Percentiles rank a stretch among this genome's conserved stretches.
phyloP scores from a whole-genome alignment of 53 echinoderm and acorn worm genomes.

The Glandiceps talaboti region DNA sequence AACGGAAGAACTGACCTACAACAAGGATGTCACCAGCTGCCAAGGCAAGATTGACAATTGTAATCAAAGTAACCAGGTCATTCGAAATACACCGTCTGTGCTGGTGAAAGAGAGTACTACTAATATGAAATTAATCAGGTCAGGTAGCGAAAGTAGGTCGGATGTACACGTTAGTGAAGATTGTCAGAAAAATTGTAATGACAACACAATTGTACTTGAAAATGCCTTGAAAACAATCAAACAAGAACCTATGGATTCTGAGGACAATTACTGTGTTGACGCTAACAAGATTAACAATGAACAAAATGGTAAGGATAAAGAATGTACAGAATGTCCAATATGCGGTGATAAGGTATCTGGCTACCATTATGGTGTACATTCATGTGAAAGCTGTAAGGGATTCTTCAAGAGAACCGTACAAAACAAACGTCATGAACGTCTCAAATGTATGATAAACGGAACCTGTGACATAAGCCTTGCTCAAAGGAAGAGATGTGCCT shows the following conservation, averaged over 20 bases:
- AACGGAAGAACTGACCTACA: too few species aligned
- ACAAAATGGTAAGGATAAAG: too few species aligned
- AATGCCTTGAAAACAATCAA: not conserved
- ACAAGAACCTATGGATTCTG: not conserved
- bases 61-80: too few species aligned
- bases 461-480: conserved; percentile 35
- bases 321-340: conserved; percentile 68
- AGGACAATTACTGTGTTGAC: not conserved
- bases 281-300: not conserved
- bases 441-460: conserved; percentile 34
- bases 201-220: too few species aligned
- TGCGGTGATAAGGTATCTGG: conserved; percentile 68
- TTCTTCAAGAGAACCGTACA: conserved; percentile 88
- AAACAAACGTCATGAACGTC: conserved; percentile 54
- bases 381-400: conserved; percentile 91
- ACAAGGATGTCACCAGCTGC: too few species aligned
- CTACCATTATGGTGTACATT: conserved; percentile 86
- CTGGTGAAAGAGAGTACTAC: too few species aligned
- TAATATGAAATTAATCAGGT: too few species aligned
- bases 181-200: too few species aligned
- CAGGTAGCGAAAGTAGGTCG: too few species aligned
- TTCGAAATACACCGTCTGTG: too few species aligned
- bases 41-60: too few species aligned
- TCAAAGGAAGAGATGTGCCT: conserved; percentile 81
- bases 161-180: too few species aligned